phyloP scores from a whole-genome alignment of 2,888 invertebrate genomes.

The Tipula vernalis region DNA sequence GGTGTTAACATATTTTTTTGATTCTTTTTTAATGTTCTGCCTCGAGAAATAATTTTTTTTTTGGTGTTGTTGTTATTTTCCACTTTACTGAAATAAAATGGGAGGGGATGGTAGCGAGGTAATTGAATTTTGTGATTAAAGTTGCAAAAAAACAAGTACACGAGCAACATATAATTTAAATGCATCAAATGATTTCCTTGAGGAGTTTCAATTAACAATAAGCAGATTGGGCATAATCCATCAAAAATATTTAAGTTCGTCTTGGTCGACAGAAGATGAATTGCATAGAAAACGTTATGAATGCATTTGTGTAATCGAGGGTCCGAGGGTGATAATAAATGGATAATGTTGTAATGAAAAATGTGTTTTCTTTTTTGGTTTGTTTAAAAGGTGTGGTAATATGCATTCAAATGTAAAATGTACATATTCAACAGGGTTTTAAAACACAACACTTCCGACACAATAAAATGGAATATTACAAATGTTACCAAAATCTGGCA shows the following conservation, averaged over 20 bases:
- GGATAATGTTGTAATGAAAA: background rate
- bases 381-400: background rate
- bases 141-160: background rate
- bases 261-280: background rate
- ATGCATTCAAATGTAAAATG: background rate
- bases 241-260: background rate
- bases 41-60: background rate
- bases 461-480: background rate
- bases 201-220: background rate
- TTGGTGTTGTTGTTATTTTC: background rate
- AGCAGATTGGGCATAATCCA: background rate
- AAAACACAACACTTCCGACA: background rate
- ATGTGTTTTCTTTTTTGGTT: background rate
- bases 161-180: background rate
- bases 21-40: background rate
- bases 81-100: too few species aligned
- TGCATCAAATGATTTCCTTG: background rate
- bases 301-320: background rate
- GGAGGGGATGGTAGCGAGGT: too few species aligned
- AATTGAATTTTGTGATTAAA: background rate
- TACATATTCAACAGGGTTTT: background rate
- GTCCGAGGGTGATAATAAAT: background rate
- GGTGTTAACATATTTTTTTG: background rate
- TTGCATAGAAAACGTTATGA: background rate
- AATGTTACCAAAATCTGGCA: background rate